Evolutionary conservation across 1,140 invertebrate genomes (phyloP).

Genomic region (Branchinecta lynchi): DNA sequence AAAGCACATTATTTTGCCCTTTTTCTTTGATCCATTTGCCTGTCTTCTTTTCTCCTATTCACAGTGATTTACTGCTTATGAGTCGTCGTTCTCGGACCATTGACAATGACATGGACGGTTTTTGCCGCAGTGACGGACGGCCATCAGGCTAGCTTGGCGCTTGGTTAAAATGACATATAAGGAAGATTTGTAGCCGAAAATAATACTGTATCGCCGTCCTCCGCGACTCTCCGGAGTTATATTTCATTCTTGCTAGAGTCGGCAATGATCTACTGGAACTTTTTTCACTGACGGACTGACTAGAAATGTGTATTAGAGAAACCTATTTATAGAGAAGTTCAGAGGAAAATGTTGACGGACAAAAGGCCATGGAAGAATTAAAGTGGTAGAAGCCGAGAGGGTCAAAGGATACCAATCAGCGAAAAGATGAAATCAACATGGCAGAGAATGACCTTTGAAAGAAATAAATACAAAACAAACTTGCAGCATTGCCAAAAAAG

Average conservation of each 20-base stretch:
- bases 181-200: slow-evolving; percentile 11
- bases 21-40: slow-evolving; percentile 6
- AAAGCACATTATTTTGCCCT: neutral
- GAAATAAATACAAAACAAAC: no score
- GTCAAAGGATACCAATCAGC: no score
- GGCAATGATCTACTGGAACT: neutral
- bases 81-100: slow-evolving; percentile 8
- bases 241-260: neutral
- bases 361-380: no score
- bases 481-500: no score
- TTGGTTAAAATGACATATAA: slow-evolving; percentile 12
- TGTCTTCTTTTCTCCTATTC: neutral
- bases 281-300: no score
- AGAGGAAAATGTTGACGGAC: no score
- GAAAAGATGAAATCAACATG: no score
- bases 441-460: no score
- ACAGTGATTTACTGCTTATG: slow-evolving; percentile 7
- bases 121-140: neutral
- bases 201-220: slow-evolving; percentile 6
- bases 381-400: no score
- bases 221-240: neutral
- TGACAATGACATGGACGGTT: slow-evolving; percentile 8
- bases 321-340: no score
- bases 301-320: no score
- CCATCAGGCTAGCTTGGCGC: slow-evolving; percentile 1